phyloP scores from a whole-genome alignment of 2,113 vertebrate species.

The Ictalurus furcatus region DNA sequence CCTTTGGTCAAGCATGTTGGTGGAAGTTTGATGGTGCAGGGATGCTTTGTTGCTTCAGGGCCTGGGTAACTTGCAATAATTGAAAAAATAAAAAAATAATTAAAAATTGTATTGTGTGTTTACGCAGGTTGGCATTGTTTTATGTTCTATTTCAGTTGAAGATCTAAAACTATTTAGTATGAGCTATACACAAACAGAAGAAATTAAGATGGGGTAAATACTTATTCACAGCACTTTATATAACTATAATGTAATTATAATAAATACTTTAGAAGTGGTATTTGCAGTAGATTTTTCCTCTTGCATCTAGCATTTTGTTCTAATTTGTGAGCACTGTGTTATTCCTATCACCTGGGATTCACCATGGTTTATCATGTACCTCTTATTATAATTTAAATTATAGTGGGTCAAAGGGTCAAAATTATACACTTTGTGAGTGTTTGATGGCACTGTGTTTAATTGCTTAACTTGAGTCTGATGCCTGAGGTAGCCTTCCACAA shows the following conservation, averaged over 20 bases:
- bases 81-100: too few relatives aligned
- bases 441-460: background rate
- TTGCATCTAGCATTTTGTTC: background rate
- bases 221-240: too few relatives aligned
- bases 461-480: background rate
- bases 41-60: too few relatives aligned
- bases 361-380: background rate
- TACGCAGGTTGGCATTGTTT: too few relatives aligned
- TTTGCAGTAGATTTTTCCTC: background rate
- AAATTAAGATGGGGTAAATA: too few relatives aligned
- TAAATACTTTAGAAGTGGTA: background rate
- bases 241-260: background rate
- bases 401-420: background rate
- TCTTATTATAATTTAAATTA: background rate
- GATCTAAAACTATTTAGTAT: too few relatives aligned
- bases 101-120: too few relatives aligned
- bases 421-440: background rate
- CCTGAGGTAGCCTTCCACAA: background rate
- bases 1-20: too few relatives aligned
- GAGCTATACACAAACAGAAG: too few relatives aligned
- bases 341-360: background rate
- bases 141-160: too few relatives aligned
- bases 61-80: too few relatives aligned
- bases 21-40: too few relatives aligned
- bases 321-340: background rate